phyloP scores from a whole-genome alignment of 1,140 invertebrate genomes.

The Drosophila yakuba region DNA sequence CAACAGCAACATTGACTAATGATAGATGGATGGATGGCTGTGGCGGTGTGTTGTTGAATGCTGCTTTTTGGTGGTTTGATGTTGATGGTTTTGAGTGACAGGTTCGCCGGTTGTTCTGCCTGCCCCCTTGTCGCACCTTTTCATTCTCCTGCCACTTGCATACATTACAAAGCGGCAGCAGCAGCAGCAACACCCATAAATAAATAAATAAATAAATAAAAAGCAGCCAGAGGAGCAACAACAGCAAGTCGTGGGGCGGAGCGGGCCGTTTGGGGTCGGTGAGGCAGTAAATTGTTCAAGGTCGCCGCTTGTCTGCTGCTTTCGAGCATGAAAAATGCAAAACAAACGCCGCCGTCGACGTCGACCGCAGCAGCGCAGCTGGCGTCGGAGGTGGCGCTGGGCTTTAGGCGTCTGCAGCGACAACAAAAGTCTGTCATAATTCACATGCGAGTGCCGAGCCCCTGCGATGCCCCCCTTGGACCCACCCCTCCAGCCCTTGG shows the following conservation, averaged over 20 bases:
- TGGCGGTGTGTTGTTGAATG: constrained; percentile 33
- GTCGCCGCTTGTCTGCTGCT: constrained; percentile 81
- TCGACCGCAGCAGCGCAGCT: constrained; percentile 31
- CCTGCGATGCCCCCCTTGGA: constrained; percentile 1
- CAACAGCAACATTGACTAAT: constrained; percentile 69
- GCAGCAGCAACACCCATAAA: constrained; percentile 64
- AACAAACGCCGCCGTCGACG: constrained; percentile 65
- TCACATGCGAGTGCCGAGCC: constrained; percentile 68
- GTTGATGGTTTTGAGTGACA: constrained; percentile 74
- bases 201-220: constrained; percentile 81
- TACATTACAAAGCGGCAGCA: constrained; percentile 60
- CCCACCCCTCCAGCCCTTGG: not conserved
- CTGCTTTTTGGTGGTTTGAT: constrained; percentile 60
- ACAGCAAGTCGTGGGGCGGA: constrained; percentile 28
- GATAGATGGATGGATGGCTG: constrained; percentile 55
- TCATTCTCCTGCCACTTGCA: constrained; percentile 39
- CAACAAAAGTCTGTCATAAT: constrained; percentile 82
- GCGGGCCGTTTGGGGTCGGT: not conserved
- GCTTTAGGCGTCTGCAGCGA: constrained; percentile 60
- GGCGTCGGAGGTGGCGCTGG: constrained; percentile 13
- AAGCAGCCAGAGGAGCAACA: constrained; percentile 47
- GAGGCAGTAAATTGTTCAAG: constrained; percentile 78
- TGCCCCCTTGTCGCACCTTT: constrained; percentile 13
- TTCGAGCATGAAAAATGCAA: constrained; percentile 81
- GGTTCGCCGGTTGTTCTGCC: constrained; percentile 59